Conservation (phyloP, 2,113 vertebrate species). For the Telmatochromis sp. region DNA sequence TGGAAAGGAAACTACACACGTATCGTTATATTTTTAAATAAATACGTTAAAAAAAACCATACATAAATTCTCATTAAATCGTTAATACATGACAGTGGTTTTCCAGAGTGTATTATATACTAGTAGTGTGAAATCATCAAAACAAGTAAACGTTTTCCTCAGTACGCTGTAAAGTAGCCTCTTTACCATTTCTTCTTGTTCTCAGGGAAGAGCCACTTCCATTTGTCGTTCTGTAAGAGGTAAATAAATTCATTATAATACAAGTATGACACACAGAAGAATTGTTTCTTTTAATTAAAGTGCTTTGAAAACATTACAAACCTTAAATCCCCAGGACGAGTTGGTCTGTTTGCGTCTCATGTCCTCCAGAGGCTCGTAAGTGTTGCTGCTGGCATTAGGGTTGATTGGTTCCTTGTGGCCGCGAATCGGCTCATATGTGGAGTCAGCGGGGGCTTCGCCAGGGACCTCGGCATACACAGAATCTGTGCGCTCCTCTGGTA, state of each 20-base stretch:
- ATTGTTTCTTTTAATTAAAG: neutral
- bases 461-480: slow-evolving; percentile 59
- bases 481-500: neutral
- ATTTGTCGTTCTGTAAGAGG: slow-evolving; percentile 72
- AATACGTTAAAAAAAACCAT: neutral
- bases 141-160: neutral
- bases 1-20: neutral
- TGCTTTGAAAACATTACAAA: slow-evolving; percentile 1
- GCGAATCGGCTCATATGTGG: slow-evolving; percentile 59
- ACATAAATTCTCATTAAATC: neutral
- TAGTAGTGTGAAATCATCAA: slow-evolving; percentile 26
- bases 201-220: slow-evolving; percentile 72
- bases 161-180: neutral
- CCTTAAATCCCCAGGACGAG: slow-evolving; percentile 45
- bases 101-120: neutral
- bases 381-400: slow-evolving; percentile 1
- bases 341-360: slow-evolving; percentile 38
- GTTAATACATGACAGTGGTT: neutral
- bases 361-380: slow-evolving; percentile 54
- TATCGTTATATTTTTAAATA: neutral
- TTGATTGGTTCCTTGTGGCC: neutral
- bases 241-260: neutral
- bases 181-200: slow-evolving; percentile 65
- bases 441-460: neutral
- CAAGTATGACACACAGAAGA: neutral